Evolutionary conservation across 2,888 invertebrate genomes (phyloP).

Genomic region (Harpalus rufipes): DNA sequence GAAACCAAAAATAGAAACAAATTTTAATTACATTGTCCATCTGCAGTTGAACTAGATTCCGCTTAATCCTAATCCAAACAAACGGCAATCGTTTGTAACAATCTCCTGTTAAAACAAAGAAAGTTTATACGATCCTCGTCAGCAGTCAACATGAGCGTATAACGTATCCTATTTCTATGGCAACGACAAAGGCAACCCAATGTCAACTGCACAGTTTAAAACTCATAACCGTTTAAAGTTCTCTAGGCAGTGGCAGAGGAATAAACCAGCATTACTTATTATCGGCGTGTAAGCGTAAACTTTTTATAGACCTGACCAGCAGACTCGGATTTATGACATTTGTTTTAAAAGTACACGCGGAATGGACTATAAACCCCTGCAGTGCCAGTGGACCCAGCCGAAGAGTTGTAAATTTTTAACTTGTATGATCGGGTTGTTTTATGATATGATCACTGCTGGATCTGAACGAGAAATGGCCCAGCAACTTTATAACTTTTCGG

Average conservation of each 20-base stretch:
- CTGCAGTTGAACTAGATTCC: constrained; percentile 1
- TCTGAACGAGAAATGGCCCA: constrained; percentile 48
- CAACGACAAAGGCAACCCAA: background rate
- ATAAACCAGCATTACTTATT: constrained; percentile 56
- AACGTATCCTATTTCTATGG: no score
- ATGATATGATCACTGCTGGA: constrained; percentile 52
- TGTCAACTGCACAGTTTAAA: constrained; percentile 48
- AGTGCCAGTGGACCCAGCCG: constrained; percentile 64
- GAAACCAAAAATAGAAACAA: background rate
- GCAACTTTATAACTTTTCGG: constrained; percentile 49
- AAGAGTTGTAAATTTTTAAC: constrained; percentile 66
- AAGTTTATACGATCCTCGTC: constrained; percentile 36
- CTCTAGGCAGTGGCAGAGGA: background rate
- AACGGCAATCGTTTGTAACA: constrained; percentile 32
- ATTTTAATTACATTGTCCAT: background rate
- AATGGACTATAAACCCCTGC: constrained; percentile 66
- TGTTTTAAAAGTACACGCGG: constrained; percentile 66
- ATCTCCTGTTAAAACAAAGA: constrained; percentile 44
- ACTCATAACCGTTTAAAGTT: constrained; percentile 54
- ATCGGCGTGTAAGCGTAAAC: constrained; percentile 52
- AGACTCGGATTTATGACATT: constrained; percentile 55
- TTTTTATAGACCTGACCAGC: constrained; percentile 59
- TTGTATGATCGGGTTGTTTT: constrained; percentile 66
- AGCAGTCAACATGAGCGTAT: constrained; percentile 14
- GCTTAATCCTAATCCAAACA: constrained; percentile 1